Evolutionary conservation across 1,140 invertebrate species (phyloP).

Genomic region (Mamestra configurata): DNA sequence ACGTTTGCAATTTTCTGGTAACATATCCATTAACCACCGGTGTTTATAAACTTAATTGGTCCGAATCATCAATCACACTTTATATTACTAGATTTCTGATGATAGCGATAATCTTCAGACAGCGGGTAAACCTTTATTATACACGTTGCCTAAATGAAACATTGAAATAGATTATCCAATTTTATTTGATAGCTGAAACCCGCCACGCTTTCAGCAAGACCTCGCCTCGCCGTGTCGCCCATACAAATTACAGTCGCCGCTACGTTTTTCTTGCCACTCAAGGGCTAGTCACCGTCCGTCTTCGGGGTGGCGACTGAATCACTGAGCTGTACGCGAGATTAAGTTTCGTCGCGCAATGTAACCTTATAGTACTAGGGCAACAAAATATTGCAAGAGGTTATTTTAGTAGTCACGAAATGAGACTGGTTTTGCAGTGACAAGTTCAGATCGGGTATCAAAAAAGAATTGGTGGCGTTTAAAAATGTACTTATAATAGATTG

Average conservation of each 20-base stretch:
- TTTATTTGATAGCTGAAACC: background rate
- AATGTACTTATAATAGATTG: too few species aligned
- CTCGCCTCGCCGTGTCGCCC: background rate
- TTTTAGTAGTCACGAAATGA: slow-evolving; percentile 34
- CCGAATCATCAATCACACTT: too few species aligned
- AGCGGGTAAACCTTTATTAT: too few species aligned
- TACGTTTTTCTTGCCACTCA: background rate
- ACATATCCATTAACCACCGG: too few species aligned
- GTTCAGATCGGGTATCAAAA: slow-evolving; percentile 10
- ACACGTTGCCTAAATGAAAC: too few species aligned
- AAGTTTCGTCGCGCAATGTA: slow-evolving; percentile 28
- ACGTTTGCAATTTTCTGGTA: too few species aligned
- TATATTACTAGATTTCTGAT: too few species aligned
- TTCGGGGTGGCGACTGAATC: slow-evolving; percentile 21
- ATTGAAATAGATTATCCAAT: too few species aligned
- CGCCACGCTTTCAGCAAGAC: background rate
- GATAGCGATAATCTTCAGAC: too few species aligned
- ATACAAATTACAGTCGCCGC: background rate
- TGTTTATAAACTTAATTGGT: too few species aligned
- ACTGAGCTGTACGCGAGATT: background rate
- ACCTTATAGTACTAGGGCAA: slow-evolving; percentile 29
- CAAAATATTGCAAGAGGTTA: slow-evolving; percentile 7
- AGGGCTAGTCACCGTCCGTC: slow-evolving; percentile 19
- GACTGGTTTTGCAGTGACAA: slow-evolving; percentile 22
- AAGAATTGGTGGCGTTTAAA: background rate